Evolutionary conservation across 2,797 vertebrate species (phyloP).

Genomic region (Orientallactaga sibirica): DNA sequence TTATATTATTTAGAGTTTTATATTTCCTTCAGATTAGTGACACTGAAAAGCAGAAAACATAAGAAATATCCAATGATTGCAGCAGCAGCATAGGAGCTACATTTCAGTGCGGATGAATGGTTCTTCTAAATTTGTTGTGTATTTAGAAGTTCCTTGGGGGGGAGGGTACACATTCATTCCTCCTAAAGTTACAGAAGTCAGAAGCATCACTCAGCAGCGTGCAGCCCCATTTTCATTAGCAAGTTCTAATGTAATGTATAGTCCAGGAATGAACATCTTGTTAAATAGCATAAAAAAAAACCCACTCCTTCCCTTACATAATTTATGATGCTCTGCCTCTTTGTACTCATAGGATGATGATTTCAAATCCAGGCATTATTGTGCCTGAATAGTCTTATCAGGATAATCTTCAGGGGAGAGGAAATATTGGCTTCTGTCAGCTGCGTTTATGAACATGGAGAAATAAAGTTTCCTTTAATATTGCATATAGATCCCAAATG

Average conservation of each 20-base stretch:
- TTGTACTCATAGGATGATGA: background rate
- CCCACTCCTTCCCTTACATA: background rate
- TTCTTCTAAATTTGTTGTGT: background rate
- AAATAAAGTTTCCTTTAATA: slow-evolving; percentile 12
- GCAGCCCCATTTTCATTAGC: background rate
- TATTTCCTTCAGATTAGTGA: background rate
- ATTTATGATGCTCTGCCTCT: background rate
- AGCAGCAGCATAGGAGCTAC: background rate
- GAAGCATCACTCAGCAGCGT: background rate
- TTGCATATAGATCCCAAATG: background rate
- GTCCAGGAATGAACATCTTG: background rate
- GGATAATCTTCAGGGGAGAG: background rate
- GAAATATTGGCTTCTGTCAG: background rate
- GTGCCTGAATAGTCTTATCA: background rate
- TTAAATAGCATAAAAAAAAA: background rate
- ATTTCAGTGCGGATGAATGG: background rate
- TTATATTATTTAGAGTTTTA: background rate
- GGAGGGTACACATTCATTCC: background rate
- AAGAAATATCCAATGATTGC: background rate
- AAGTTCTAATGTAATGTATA: background rate
- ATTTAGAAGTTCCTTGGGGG: background rate
- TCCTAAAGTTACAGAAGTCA: background rate
- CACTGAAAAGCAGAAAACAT: background rate
- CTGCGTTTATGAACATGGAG: background rate
- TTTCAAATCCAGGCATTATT: background rate